Evolutionary conservation across 1,140 invertebrate genomes (phyloP), one percentile per base, ranked within the genome.

Genomic region (Sarcophaga peregrina): DNA sequence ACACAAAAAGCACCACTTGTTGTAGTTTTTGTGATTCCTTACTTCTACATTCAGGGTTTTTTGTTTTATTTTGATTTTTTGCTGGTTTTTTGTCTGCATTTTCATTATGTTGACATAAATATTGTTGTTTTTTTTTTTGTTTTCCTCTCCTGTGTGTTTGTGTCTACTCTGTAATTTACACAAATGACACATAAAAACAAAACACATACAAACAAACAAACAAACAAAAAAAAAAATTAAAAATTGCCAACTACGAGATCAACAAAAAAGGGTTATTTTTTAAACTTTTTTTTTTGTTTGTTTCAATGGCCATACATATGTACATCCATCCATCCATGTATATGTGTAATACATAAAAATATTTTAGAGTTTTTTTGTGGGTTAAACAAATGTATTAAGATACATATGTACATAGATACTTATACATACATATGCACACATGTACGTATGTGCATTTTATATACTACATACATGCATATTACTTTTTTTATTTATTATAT

Each of bases 41-140:
- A 15, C 58, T 37, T 37, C 58, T 17, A 62, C 15, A 1, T 62
- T 17, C 11, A 37, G 25, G 25, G 25, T 37, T 37, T 37, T 37
- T 37, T 37, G 25, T 37, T 4, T 37, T 37, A 37, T 37, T 37
- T 37, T 37, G n/a, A 58, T 58, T 74, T 8, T n/a, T 48, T 48
- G 74, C 48, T 76, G 74, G 74, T 76, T 76, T 37, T 37, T 37
- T 37, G 25, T 76, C 74, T 76, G 74, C 74, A 76, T 76, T 76
- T 76, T 76, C 74, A 76, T 76, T 76, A 76, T 76, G 74, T 76
- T 76, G 74, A 76, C 74, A 76, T 76, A 48, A 76, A 76, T 76
- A 48, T 76, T 76, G 46, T 76, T 17, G n/a, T n/a, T 76, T 10
- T 76, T 17, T 37, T 37, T 37, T 37, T 37, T 1, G 25, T 37